A percentile compares a stretch with the other conserved stretches of the same genome.
Evolutionary conservation across 2,113 vertebrate genomes (phyloP).

Genomic region (Gasterosteus aculeatus): DNA sequence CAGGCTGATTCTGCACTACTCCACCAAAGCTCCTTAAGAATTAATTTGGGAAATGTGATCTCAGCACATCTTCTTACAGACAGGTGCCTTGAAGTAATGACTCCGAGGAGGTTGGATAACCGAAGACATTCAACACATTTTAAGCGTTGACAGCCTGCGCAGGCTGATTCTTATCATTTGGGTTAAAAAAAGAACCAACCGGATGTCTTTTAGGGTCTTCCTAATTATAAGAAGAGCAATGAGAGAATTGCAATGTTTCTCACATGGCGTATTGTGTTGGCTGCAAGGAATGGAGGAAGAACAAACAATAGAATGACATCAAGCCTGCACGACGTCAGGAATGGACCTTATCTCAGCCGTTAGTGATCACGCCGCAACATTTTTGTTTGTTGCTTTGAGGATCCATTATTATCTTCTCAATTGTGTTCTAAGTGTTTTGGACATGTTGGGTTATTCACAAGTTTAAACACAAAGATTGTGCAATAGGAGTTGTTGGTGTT

Average conservation of each 20-base stretch:
- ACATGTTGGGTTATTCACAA: background rate
- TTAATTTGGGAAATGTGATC: background rate
- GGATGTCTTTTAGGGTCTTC: background rate
- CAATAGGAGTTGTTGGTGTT: background rate
- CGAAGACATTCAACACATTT: constrained; percentile 3
- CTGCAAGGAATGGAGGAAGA: constrained; percentile 1
- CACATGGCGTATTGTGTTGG: background rate
- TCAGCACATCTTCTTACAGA: constrained; percentile 5
- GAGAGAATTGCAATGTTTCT: background rate
- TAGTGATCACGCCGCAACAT: background rate
- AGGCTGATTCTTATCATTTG: constrained; percentile 17
- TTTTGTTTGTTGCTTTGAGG: background rate
- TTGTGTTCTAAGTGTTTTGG: background rate
- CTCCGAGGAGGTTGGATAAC: background rate
- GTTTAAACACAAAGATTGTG: background rate
- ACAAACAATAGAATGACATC: background rate
- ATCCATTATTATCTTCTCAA: background rate
- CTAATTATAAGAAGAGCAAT: background rate
- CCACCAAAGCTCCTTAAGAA: constrained; percentile 5
- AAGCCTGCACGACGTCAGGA: background rate
- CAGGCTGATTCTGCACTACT: background rate
- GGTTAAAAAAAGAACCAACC: constrained; percentile 39
- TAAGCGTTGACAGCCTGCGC: background rate
- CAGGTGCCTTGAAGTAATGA: constrained; percentile 4
- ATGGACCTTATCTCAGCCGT: background rate